Conservation (phyloP, 2,113 vertebrate species). For the Aphyosemion australe region DNA sequence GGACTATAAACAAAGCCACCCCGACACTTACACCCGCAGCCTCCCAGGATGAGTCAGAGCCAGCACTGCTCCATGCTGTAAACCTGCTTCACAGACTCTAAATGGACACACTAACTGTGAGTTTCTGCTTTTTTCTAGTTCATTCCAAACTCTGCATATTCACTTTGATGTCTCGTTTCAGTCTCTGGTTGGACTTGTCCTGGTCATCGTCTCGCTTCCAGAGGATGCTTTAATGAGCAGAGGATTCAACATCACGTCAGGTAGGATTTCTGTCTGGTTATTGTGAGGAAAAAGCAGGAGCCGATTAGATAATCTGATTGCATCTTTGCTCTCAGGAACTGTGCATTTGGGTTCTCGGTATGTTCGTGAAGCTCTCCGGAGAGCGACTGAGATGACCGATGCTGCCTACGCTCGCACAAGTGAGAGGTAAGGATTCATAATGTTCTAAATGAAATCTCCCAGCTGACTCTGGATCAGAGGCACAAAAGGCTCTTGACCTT, state of each 20-base stretch:
- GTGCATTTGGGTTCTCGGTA: constrained; percentile 66
- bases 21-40: constrained; percentile 19
- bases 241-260: constrained; percentile 59
- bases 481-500: background rate
- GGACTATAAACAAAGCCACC: constrained; percentile 71
- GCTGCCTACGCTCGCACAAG: constrained; percentile 75
- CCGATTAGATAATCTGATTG: background rate
- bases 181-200: constrained; percentile 51
- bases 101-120: constrained; percentile 64
- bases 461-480: too few species aligned
- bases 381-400: constrained; percentile 72
- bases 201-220: constrained; percentile 56
- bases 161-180: constrained; percentile 38
- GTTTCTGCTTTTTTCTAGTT: constrained; percentile 22
- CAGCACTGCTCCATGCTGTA: constrained; percentile 1
- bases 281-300: background rate
- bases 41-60: constrained; percentile 36
- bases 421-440: constrained; percentile 67
- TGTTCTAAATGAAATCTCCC: background rate
- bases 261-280: constrained; percentile 45
- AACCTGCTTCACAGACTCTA: background rate
- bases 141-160: background rate
- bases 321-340: constrained; percentile 29
- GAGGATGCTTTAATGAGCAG: constrained; percentile 39
- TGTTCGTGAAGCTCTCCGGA: constrained; percentile 73